phyloP scores from a whole-genome alignment of 2,113 vertebrate species.

The Phocoena sinus region DNA sequence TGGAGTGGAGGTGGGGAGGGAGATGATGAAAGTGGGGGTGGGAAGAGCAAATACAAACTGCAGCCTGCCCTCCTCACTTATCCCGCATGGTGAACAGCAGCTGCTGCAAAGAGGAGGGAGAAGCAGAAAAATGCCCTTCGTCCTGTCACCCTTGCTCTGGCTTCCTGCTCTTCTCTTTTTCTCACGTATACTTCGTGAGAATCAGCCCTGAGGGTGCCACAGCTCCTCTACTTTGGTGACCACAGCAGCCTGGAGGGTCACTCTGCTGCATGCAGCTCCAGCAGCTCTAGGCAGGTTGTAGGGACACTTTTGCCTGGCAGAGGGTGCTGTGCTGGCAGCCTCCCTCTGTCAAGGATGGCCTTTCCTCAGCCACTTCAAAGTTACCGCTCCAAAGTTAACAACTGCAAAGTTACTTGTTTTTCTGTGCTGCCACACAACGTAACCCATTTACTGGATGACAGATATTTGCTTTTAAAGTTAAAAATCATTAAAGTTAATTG shows the following conservation, averaged over 20 bases:
- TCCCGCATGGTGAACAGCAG: too few relatives aligned
- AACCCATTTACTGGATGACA: neutral
- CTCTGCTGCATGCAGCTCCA: too few relatives aligned
- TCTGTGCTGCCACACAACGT: neutral
- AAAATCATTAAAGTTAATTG: constrained; percentile 8
- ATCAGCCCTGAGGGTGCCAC: neutral
- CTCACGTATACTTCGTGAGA: neutral
- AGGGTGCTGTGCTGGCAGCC: neutral
- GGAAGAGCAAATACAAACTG: neutral
- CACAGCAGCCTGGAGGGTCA: neutral
- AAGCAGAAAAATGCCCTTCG: neutral
- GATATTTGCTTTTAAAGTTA: constrained; percentile 19
- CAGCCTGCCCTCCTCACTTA: neutral
- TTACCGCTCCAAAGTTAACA: neutral
- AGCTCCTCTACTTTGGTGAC: neutral
- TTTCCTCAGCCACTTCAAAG: neutral
- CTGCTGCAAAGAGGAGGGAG: neutral
- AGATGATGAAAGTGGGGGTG: fast-evolving
- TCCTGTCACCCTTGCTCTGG: neutral
- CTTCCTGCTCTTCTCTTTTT: neutral
- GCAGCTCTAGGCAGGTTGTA: fast-evolving
- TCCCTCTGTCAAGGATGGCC: neutral
- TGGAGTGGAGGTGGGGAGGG: neutral
- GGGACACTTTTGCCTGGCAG: neutral
- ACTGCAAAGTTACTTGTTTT: neutral